phyloP scores from a whole-genome alignment of 2,888 invertebrate species.

The Chelonus formosanus region DNA sequence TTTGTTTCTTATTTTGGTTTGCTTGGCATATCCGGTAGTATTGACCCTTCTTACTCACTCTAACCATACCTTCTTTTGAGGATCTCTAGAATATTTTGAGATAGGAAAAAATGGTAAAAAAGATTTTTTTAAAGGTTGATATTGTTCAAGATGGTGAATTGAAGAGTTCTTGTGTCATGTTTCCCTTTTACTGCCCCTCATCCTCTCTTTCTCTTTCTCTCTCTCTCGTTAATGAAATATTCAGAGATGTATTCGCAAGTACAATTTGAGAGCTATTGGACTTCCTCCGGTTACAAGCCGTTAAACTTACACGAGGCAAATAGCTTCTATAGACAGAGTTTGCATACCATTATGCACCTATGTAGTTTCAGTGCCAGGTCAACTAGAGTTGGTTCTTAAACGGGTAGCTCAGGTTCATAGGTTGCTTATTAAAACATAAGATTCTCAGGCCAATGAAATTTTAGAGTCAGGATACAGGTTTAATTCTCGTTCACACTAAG shows the following conservation, averaged over 20 bases:
- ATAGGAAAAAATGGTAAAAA: neutral
- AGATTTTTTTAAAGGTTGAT: neutral
- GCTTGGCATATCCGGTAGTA: neutral
- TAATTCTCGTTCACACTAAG: neutral
- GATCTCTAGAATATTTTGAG: neutral
- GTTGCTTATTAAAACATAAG: constrained; percentile 11
- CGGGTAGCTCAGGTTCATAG: constrained; percentile 7
- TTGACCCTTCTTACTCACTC: too few relatives aligned
- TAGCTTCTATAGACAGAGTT: constrained; percentile 36
- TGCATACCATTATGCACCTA: constrained; percentile 42
- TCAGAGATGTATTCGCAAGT: constrained; percentile 7
- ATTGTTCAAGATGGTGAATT: neutral
- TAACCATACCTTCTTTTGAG: too few relatives aligned
- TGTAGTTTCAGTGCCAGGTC: constrained; percentile 43
- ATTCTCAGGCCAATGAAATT: constrained; percentile 1
- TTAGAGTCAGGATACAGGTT: neutral
- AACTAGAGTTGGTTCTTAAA: constrained; percentile 25
- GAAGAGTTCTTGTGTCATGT: neutral
- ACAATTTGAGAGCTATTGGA: neutral
- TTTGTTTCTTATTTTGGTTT: too few relatives aligned
- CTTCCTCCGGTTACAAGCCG: neutral
- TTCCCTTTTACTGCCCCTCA: neutral
- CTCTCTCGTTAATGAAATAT: constrained; percentile 3
- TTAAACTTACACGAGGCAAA: constrained; percentile 30
- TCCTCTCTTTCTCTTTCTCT: too few relatives aligned